phyloP scores from a whole-genome alignment of 2,113 vertebrate species.

The Oophaga pumilio region DNA sequence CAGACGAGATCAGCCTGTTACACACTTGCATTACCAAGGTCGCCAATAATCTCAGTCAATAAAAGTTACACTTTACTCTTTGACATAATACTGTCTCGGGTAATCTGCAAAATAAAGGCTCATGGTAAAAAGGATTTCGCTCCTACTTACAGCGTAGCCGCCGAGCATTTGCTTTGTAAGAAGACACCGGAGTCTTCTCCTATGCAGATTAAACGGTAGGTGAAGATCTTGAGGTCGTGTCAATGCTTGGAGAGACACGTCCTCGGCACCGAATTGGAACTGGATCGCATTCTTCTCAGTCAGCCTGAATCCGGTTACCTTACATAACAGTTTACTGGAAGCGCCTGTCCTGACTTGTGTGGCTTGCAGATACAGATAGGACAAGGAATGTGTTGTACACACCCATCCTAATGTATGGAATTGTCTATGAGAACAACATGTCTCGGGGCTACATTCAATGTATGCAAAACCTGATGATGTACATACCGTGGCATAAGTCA shows the following conservation, averaged over 20 bases:
- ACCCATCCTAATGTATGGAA: background rate
- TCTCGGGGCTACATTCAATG: background rate
- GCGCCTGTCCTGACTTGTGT: constrained; percentile 22
- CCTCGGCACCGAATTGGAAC: background rate
- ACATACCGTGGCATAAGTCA: background rate
- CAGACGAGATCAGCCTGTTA: background rate
- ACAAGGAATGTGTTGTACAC: background rate
- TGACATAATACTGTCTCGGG: no score
- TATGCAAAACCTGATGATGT: background rate
- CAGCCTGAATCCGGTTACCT: background rate
- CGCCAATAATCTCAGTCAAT: background rate
- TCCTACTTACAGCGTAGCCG: background rate
- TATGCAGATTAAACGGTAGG: no score
- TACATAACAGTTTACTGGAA: background rate
- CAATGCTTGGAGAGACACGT: background rate
- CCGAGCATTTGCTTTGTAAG: background rate
- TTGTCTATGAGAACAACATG: background rate
- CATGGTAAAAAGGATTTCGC: background rate
- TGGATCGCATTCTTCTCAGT: constrained; percentile 5
- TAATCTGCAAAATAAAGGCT: constrained; percentile 3
- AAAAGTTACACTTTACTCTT: background rate
- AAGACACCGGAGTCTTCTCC: background rate
- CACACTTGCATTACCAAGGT: background rate
- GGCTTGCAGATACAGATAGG: background rate
- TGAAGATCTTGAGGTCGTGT: background rate